Base-by-base conservation (phyloP, 2,888 invertebrate genomes). In the Chrysopilus asiliformis region DNA sequence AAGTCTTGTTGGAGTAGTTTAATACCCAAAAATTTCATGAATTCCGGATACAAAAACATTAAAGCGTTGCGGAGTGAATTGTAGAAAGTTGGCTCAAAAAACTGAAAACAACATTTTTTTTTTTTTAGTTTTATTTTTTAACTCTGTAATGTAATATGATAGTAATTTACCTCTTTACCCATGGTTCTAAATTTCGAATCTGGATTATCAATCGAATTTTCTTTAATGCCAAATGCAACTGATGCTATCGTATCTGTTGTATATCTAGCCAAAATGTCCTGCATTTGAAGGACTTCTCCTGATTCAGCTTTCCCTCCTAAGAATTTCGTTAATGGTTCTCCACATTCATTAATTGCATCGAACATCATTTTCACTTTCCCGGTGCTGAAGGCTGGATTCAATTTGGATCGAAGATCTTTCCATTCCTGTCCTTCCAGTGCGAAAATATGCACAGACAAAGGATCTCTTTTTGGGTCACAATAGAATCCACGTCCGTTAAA, bases 281-380 rank as follows among this genome's bases (percentile, higher is more conserved):
- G 58, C 12, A 73, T 64, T 45, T 75, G 70, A 0, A 74, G 49
- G 2, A 60, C 53, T 38, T 60, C 53, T 3, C 49, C 51, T 39
- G 38, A 62, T 41, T 40, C 51, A 28, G 32, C 52, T 36, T 15
- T 36, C 30, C 63, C 55, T n/a, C n/a, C n/a, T n/a, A n/a, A n/a
- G 6, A 70, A 58, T 37, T 69, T 65, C 4, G 55, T 49, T 45
- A 76, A 65, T 38, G 70, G 65, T 9, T 66, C 55, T 1, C 71
- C 72, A 38, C 74, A 71, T 22, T 68, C 60, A 26, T 71, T 65
- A 9, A 78, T 68, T 1, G 72, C 67, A 1, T 64, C 63, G 46
- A 74, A 76, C 73, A 79, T 76, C 2, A 58, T 66, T 53, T 74
- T 79, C 32, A 80, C 55, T 55, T 77, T 79, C 6, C 72, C 74